A percentile compares a stretch with the other conserved stretches of the same genome.
These are phyloP conservation scores for pig (Sus scrofa) DNA, from an alignment of 2,113 vertebrate genomes.

Conservation along the genomic window DNA sequence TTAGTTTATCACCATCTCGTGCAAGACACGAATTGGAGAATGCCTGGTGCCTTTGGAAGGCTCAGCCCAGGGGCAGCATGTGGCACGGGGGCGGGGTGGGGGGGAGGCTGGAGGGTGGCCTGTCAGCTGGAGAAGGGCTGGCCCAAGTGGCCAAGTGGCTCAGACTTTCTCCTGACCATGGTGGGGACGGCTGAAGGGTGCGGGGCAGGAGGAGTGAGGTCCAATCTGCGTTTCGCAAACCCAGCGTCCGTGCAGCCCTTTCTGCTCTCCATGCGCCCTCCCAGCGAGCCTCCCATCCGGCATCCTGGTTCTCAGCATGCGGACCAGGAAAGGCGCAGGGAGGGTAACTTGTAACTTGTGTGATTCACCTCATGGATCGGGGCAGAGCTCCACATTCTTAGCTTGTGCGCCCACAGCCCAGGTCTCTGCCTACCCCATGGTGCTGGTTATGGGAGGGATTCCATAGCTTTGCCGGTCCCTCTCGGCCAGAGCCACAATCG, in stretches of 20 bases:
- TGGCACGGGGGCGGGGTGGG: neutral
- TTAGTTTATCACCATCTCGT: neutral
- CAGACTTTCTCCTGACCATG: neutral
- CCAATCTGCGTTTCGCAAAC: neutral
- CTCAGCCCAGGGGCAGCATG: neutral
- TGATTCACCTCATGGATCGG: neutral
- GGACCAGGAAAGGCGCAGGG: neutral
- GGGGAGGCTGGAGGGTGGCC: neutral
- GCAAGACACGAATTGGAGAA: neutral
- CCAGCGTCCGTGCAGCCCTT: neutral
- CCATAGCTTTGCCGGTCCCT: neutral
- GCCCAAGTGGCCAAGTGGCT: neutral
- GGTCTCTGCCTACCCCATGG: fast-evolving
- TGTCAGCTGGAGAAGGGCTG: neutral
- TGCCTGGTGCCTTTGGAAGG: neutral
- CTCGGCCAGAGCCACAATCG: neutral
- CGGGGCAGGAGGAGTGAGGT: neutral
- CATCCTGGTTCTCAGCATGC: neutral
- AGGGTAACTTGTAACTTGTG: neutral
- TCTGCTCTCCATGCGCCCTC: neutral
- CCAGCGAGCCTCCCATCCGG: fast-evolving
- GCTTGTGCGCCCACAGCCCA: neutral
- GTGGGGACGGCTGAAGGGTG: fast-evolving
- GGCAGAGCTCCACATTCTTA: neutral
- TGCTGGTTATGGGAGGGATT: neutral